Base-by-base conservation (phyloP, 2,797 vertebrate species). In the Danio tinwini region DNA sequence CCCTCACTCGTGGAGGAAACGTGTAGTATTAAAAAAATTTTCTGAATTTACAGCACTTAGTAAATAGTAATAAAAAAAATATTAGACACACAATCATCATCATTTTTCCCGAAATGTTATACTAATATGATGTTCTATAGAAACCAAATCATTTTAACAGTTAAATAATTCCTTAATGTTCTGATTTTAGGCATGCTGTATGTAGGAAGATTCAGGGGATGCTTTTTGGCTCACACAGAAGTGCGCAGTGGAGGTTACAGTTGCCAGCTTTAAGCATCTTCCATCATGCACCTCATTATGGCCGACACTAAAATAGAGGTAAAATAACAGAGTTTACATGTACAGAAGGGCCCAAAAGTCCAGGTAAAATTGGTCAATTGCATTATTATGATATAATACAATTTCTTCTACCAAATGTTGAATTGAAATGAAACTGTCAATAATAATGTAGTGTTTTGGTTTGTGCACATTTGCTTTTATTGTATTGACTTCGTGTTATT, bases 211-310 rank as follows among this genome's bases (percentile, higher is more conserved):
- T 21, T 17, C 17, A n/a, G 1, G 70, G 7, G 58, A 71, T n/a
- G 40, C 40, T 55, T 76, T 71, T 76, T 52, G 74, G 19, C 21
- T 74, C 52, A 59, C n/a, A 12, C 8, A 21, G 45, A 49, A 17
- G 37, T 12, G 58, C 44, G 61, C 45, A 50, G 40, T 44, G 52
- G 61, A 17, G 21, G 7, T 17, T 19, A 19, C 19, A 21, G n/a
- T 14, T n/a, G 70, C 37, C 58, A 53, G 12, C 53, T 72, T 72
- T 72, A 21, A 45, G 53, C 70, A 71, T 44, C 55, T 71, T 50
- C 50, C 37, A 55, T 70, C 68, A 55, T 70, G 49, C 50, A 70
- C 5, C 39, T 71, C 1, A 29, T 71, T 52, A 37, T 42, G 39
- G 12, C 69, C 16, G 69, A 44, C 44, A 12, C 52, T 56, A 42